These are phyloP conservation scores for Himalopsyche phryganea DNA, from an alignment of 1,140 invertebrate species.

Conservation along the genomic window DNA sequence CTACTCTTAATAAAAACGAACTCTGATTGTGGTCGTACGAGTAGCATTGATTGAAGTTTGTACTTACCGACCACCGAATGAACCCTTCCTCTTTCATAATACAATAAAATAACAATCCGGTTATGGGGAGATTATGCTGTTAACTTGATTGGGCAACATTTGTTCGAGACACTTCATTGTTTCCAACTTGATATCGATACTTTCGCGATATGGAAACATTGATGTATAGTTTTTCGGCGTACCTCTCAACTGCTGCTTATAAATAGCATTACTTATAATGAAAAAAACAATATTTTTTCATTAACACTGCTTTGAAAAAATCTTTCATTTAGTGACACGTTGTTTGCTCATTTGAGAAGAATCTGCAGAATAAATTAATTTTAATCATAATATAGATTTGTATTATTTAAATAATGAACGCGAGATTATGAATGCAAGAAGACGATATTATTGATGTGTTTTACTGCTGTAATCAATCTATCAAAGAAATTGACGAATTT, in stretches of 20 bases:
- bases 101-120: constrained; percentile 23
- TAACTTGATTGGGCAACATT: constrained; percentile 34
- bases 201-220: no score
- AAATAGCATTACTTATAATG: constrained; percentile 1
- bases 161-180: constrained; percentile 27
- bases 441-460: no score
- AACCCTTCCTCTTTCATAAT: constrained; percentile 25
- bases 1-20: neutral
- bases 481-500: no score
- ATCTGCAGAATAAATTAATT: no score
- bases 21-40: neutral
- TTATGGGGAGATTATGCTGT: constrained; percentile 27
- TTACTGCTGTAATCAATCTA: no score
- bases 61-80: constrained; percentile 1
- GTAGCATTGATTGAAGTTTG: constrained; percentile 14
- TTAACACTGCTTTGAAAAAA: no score
- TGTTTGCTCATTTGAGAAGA: no score
- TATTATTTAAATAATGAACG: no score
- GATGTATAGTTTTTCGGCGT: neutral
- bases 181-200: neutral
- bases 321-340: no score
- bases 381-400: no score
- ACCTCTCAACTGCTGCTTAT: neutral
- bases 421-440: no score
- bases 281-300: neutral